Base-by-base conservation (phyloP, 2,888 invertebrate genomes). In the Cremastinae sp. region DNA sequence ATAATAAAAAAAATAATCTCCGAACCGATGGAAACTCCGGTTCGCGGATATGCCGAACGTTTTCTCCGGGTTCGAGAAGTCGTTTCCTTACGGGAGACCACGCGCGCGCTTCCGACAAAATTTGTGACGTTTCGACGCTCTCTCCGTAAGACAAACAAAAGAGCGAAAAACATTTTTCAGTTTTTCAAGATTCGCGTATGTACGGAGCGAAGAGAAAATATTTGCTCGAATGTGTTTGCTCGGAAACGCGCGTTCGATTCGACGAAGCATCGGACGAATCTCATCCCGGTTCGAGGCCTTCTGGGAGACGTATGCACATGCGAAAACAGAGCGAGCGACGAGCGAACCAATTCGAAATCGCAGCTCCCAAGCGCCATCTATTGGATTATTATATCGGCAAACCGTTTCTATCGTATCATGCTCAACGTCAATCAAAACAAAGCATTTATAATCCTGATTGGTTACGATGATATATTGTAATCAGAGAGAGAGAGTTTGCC, bases 371-470 rank as follows among this genome's bases (percentile, higher is more conserved):
- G 28, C 28, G 10, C 34, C 28, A 59, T 65, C 53, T 12, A 51
- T 28, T 41, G 69, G 45, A 66, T 66, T 66, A 66, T 62, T 64
- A 59, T 65, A 38, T 70, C 28, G n/a, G n/a, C n/a, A n/a, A n/a
- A n/a, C n/a, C 47, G 59, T 45, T 64, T 51, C 53, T 65, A 75
- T 75, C 70, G 69, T 38, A 75, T 75, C 58, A 70, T 75, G 36
- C 69, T 75, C 45, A 45, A 75, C 62, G 74, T 70, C 70, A 75
- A 75, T 75, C 74, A 53, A 41, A 36, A 53, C 53, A 53, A 36
- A 58, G 49, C 28, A 5, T 65, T 38, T 53, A 74, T 53, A 62
- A 34, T 22, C 56, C n/a, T 10, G 45, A 51, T 68, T 53, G n/a
- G 28, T 28, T 28, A 3, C 5, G 28, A n/a, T 5, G 28, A 28